These are phyloP conservation scores for Acrobasis suavella DNA, from an alignment of 2,888 invertebrate genomes.

Conservation along the genomic window DNA sequence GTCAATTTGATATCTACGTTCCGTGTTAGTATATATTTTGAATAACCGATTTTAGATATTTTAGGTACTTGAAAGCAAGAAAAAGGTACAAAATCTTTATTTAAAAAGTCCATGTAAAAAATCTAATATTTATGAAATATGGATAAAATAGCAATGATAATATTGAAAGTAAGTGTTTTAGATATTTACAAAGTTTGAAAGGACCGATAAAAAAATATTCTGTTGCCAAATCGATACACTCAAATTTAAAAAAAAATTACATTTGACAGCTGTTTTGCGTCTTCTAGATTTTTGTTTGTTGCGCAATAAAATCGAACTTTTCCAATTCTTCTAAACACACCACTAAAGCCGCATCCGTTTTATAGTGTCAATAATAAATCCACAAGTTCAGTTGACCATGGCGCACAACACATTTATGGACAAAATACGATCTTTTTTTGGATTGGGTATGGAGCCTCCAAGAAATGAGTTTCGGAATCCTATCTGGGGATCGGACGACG, in stretches of 20 bases:
- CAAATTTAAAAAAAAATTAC: slow-evolving; percentile 6
- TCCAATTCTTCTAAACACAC: slow-evolving; percentile 27
- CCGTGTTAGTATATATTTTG: neutral
- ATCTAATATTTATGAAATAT: too few relatives aligned
- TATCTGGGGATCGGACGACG: slow-evolving; percentile 74
- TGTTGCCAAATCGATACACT: neutral
- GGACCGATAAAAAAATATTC: neutral
- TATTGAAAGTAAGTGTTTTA: too few relatives aligned
- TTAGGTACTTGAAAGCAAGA: too few relatives aligned
- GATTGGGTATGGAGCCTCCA: slow-evolving; percentile 57
- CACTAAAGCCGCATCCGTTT: slow-evolving; percentile 31
- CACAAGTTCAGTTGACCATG: slow-evolving; percentile 46
- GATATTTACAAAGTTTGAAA: neutral
- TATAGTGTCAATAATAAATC: slow-evolving; percentile 40
- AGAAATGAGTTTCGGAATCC: slow-evolving; percentile 75
- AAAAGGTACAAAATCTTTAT: too few relatives aligned
- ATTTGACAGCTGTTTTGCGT: slow-evolving; percentile 14
- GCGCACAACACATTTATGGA: slow-evolving; percentile 56
- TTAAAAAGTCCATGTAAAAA: too few relatives aligned
- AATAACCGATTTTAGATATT: too few relatives aligned
- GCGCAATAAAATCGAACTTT: slow-evolving; percentile 33
- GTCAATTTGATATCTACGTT: neutral
- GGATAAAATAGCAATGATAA: too few relatives aligned
- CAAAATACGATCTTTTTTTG: slow-evolving; percentile 63
- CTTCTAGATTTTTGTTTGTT: slow-evolving; percentile 31